Base-by-base conservation (phyloP, 1,140 invertebrate genomes). In the Sycobia sp. region DNA sequence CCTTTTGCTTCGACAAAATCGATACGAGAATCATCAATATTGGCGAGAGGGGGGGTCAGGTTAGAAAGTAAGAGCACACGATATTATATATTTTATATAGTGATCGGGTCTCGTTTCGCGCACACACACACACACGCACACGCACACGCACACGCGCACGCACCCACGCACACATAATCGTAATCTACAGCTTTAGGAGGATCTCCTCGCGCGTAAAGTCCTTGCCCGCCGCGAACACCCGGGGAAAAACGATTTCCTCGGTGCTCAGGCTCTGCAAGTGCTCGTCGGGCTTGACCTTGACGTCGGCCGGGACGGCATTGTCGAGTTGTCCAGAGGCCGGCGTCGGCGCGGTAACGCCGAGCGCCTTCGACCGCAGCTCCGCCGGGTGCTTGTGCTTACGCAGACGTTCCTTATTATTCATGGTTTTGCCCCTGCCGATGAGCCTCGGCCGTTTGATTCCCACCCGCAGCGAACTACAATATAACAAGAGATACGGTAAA, bases 201-300 rank as follows among this genome's bases (percentile, higher is more conserved):
- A 64, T 44, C 25, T 64, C 62, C 11, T 64, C 62, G 47, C 55
- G 62, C 7, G 47, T 34, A 10, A 64, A 64, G 16, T 64, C 62
- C 9, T 20, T 39, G 8, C 41, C 41, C 2, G 18, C 27, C 7
- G 44, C 44, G 20, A 54, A n/a, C 10, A 44, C 13, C 2, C 44
- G 32, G 0, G 44, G 46, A 13, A 29, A 49, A 9, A 50, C 11
- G 0, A 49, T 10, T 18, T 59, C 57, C n/a, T 50, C 36, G 14
- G 29, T 29, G 46, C 46, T 22, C 8, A 60, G 27, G 8, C 43
- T 62, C 22, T 62, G 61, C 1, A 55, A 20, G 3, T 44, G 43
- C 7, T 62, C 51, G 14, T 62, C 59, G 11, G 36, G n/a, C 36
- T 39, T 36, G 13, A 22, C 18, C 9, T 41, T 27, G 0, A 39